Percentiles rank a stretch among this genome's conserved stretches.
These are phyloP conservation scores for Maconellicoccus hirsutus DNA, from an alignment of 1,140 invertebrate species.

Conservation along the genomic window DNA sequence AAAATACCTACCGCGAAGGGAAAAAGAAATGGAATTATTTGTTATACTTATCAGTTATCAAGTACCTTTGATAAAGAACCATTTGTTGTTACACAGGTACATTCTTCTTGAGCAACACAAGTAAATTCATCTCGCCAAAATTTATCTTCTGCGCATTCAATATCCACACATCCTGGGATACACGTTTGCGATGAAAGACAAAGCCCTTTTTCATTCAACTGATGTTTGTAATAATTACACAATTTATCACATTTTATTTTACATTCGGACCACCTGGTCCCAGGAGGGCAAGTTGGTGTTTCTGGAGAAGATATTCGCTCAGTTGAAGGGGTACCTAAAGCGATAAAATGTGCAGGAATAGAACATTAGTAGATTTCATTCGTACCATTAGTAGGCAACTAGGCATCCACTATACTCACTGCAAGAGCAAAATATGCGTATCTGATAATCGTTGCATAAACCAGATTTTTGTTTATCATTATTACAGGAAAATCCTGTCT, in stretches of 20 bases:
- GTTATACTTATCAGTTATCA: too few species aligned
- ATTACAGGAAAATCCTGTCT: constrained; percentile 55
- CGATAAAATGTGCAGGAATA: background rate
- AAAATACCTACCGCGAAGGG: too few species aligned
- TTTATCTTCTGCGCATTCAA: constrained; percentile 34
- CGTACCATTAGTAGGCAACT: too few species aligned
- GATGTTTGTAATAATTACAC: constrained; percentile 42
- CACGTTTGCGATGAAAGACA: constrained; percentile 33
- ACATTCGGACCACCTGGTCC: constrained; percentile 42
- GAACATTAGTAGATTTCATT: too few species aligned
- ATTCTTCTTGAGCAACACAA: constrained; percentile 55
- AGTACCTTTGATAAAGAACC: constrained; percentile 52
- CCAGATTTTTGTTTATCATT: constrained; percentile 23
- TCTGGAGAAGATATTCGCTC: background rate
- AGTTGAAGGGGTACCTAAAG: background rate
- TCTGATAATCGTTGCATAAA: constrained; percentile 56
- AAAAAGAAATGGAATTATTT: too few species aligned
- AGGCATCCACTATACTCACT: background rate
- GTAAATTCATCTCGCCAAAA: constrained; percentile 53
- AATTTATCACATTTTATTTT: constrained; percentile 48
- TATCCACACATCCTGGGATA: constrained; percentile 30
- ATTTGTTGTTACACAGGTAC: constrained; percentile 50
- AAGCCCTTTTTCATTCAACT: constrained; percentile 35
- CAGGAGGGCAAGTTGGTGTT: background rate
- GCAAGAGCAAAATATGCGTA: constrained; percentile 56